Percentiles rank a stretch among this genome's conserved stretches.
Evolutionary conservation across 1,140 invertebrate species (phyloP).

Genomic region (Zaprionus camerounensis): DNA sequence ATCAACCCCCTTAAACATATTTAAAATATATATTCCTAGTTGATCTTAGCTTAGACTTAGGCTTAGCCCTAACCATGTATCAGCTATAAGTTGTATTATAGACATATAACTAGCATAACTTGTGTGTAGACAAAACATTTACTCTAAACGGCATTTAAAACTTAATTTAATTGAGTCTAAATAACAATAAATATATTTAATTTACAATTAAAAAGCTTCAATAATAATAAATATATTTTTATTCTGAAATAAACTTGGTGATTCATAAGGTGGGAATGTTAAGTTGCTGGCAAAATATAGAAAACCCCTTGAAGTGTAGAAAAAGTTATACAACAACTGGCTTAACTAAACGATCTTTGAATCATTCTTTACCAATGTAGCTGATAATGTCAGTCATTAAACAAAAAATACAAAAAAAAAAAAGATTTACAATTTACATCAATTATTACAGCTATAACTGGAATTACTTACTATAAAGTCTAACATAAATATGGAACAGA

Average conservation of each 20-base stretch:
- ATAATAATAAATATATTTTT: constrained; percentile 7
- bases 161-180: constrained; percentile 12
- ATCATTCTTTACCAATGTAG: too few species aligned
- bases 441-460: not conserved
- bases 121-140: not conserved
- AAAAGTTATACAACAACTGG: too few species aligned
- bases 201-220: not conserved
- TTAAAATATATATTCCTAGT: not conserved
- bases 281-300: not conserved
- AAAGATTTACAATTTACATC: not conserved
- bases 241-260: not conserved
- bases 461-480: not conserved
- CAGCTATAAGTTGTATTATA: constrained; percentile 74
- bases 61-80: not conserved
- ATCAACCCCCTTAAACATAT: not conserved
- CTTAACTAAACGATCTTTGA: too few species aligned
- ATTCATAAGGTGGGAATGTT: not conserved
- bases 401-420: not conserved
- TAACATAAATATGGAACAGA: constrained; percentile 1
- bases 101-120: constrained; percentile 10
- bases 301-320: not conserved
- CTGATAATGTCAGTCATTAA: not conserved
- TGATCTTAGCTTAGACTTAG: constrained; percentile 8
- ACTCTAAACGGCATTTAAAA: constrained; percentile 31
- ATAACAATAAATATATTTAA: constrained; percentile 22